These are phyloP conservation scores for Eubasilissa splendida DNA, from an alignment of 2,888 invertebrate genomes.

Conservation along the genomic window DNA sequence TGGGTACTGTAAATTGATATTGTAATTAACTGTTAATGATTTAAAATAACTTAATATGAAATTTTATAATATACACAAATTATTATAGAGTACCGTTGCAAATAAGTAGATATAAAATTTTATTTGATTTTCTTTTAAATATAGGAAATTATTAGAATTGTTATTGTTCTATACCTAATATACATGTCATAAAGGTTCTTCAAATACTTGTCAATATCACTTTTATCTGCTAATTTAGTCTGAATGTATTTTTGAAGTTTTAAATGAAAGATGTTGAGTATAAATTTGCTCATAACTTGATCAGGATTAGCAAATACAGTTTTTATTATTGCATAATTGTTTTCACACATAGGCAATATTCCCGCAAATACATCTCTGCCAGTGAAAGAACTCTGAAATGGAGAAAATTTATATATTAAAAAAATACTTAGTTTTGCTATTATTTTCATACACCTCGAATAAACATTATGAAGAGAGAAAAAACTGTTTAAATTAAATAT, in stretches of 20 bases:
- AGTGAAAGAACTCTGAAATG: constrained; percentile 83
- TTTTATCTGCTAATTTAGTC: constrained; percentile 84
- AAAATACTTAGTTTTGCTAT: too few species aligned
- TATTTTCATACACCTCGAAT: too few species aligned
- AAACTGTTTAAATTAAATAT: too few species aligned
- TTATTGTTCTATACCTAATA: constrained; percentile 77
- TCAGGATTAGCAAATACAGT: constrained; percentile 96
- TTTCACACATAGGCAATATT: constrained; percentile 90
- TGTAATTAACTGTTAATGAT: constrained; percentile 43
- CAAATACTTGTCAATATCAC: constrained; percentile 90
- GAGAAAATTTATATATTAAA: constrained; percentile 49
- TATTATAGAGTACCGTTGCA: background rate
- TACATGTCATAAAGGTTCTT: constrained; percentile 91
- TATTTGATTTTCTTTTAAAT: background rate
- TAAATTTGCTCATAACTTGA: constrained; percentile 98
- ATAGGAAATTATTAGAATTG: background rate
- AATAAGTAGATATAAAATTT: background rate
- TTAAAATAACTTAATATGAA: background rate
- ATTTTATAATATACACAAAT: background rate
- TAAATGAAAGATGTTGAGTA: constrained; percentile 94
- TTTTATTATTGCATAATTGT: constrained; percentile 86
- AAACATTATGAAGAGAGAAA: too few species aligned
- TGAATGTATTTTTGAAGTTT: constrained; percentile 91
- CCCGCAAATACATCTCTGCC: constrained; percentile 93
- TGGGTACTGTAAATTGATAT: constrained; percentile 64